Evolutionary conservation across 1,140 invertebrate species (phyloP), one percentile per base, ranked within the genome.

Genomic region (Saccostrea echinata): DNA sequence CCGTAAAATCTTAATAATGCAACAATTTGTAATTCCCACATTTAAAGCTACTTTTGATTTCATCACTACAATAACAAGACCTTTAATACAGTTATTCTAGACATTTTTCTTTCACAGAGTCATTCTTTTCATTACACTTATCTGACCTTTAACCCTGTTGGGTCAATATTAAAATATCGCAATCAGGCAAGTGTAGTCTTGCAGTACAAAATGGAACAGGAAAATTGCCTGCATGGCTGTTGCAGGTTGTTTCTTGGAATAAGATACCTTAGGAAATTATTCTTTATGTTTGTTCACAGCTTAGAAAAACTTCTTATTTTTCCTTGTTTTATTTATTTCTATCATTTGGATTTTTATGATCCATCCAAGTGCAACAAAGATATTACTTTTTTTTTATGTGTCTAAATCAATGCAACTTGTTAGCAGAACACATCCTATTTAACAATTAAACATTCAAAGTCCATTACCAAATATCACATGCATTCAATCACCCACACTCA

Each of bases 121-220:
- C 30, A 33, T 76, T 76, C 68, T 76, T n/a, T 76, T 61, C 55
- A 61, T 61, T 76, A 33, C 68, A 33, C 30, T 27, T 30, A 27
- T 30, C 27, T 27, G 30, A 76, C 68, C 68, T 76, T 30, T 76
- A 30, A 76, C 24, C 68, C 33, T 76, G 33, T 27, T 76, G 27
- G 68, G 68, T 76, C 68, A 76, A 76, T 76, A 76, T 76, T 76
- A 76, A 76, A 76, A 16, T 76, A 27, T 27, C 68, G 33, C 68
- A 76, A 16, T 6, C 18, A 21, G 57, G 27, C 68, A 76, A 76
- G 68, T 76, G 27, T 33, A 76, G 68, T 76, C 68, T 76, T 76
- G 68, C 68, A 30, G 68, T 30, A 76, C 16, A 33, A 76, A 76
- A 76, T 35, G 27, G 12, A 76, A 27, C 68, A 76, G n/a, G 55